Percentiles rank a stretch among this genome's conserved stretches.
phyloP scores from a whole-genome alignment of 2,113 vertebrate genomes.

The Anser cygnoides region DNA sequence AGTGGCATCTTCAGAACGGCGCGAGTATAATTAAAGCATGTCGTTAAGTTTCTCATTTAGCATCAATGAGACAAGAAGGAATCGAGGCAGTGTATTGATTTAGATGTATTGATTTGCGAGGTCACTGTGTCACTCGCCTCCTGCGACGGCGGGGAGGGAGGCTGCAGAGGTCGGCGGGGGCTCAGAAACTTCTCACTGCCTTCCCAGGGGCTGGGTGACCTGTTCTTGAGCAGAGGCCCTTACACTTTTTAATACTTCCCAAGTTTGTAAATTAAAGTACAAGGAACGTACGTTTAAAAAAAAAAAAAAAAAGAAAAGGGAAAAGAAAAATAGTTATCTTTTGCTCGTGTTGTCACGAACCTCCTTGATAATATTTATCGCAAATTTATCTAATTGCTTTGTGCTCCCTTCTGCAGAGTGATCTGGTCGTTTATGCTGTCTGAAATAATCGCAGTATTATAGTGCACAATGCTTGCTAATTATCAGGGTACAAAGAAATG shows the following conservation, averaged over 20 bases:
- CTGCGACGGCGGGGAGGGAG: rapidly evolving
- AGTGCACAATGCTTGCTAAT: neutral
- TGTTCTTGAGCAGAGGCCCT: neutral
- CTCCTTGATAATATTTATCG: neutral
- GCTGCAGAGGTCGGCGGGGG: neutral
- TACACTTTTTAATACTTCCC: neutral
- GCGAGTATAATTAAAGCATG: neutral
- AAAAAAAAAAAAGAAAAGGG: neutral
- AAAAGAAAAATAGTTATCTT: neutral
- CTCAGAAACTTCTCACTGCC: neutral
- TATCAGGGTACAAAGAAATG: neutral
- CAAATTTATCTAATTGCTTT: neutral
- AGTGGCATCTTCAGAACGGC: neutral
- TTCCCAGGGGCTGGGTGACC: neutral
- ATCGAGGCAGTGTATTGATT: constrained; percentile 16
- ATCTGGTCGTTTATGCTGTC: neutral
- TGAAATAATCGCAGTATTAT: neutral
- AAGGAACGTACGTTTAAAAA: neutral
- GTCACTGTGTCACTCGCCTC: neutral
- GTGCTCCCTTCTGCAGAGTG: neutral
- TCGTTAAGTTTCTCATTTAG: constrained; percentile 12
- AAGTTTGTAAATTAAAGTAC: neutral
- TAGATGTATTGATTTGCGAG: neutral
- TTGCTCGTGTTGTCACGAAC: neutral
- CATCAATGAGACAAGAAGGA: neutral